Conservation (phyloP, 2,113 vertebrate genomes). For the Catharus minimus region DNA sequence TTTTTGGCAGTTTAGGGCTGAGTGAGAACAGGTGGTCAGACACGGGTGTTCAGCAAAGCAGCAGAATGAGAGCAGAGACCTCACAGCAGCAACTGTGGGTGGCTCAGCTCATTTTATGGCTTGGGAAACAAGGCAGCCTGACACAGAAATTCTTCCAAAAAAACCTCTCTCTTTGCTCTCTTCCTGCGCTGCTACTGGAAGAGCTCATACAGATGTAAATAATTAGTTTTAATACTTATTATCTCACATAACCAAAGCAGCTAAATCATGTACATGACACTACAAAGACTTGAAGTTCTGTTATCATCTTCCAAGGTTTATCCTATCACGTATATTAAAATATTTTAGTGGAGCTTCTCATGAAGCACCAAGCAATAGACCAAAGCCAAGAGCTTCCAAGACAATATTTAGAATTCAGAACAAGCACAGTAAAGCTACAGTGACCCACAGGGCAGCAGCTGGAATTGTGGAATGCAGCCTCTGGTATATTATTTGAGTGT, state of each 20-base stretch:
- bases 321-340: fast-evolving
- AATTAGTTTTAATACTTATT: not conserved
- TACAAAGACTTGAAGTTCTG: not conserved
- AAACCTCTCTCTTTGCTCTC: not conserved
- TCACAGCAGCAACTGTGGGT: not conserved
- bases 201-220: not conserved
- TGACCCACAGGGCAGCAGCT: not conserved
- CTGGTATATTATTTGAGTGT: not conserved
- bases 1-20: not conserved
- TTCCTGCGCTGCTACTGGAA: not conserved
- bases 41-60: not conserved
- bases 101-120: not conserved
- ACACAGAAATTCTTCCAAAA: not conserved
- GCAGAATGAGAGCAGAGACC: not conserved
- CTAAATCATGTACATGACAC: not conserved
- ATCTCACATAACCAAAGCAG: not conserved
- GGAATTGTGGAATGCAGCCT: not conserved
- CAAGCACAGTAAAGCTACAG: not conserved
- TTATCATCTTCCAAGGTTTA: not conserved
- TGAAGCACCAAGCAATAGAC: not conserved
- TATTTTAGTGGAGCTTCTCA: not conserved
- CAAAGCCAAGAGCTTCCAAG: not conserved
- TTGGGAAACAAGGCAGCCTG: not conserved
- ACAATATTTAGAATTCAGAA: not conserved
- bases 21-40: not conserved